Conservation (phyloP, 1,140 invertebrate genomes). For the Gonioctena quinquepunctata region DNA sequence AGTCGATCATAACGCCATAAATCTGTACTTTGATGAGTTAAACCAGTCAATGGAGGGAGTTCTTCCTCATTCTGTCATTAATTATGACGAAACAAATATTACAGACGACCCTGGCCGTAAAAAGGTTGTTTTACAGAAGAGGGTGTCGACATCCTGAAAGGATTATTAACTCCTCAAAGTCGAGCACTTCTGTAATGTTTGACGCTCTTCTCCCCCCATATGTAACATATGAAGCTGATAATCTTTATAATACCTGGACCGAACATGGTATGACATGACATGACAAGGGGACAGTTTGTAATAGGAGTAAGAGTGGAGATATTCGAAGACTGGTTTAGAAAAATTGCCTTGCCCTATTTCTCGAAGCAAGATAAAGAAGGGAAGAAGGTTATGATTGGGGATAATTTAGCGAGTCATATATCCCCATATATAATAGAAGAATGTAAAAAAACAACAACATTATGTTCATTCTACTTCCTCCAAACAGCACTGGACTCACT, state of each 20-base stretch:
- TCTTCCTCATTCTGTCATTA: constrained; percentile 5
- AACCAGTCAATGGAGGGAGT: not conserved
- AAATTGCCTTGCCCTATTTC: constrained; percentile 29
- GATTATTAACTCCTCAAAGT: constrained; percentile 45
- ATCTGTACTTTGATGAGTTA: constrained; percentile 4
- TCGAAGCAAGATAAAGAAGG: constrained; percentile 32
- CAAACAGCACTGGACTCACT: constrained; percentile 52
- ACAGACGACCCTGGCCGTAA: constrained; percentile 15
- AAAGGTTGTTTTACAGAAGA: constrained; percentile 37
- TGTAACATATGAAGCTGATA: constrained; percentile 42
- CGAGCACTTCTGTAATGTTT: constrained; percentile 45
- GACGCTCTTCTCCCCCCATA: constrained; percentile 38
- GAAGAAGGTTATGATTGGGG: constrained; percentile 48
- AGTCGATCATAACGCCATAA: constrained; percentile 3
- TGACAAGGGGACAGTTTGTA: constrained; percentile 35
- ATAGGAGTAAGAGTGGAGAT: constrained; percentile 34
- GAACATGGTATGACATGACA: no score
- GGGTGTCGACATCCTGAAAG: constrained; percentile 50
- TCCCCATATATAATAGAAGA: constrained; percentile 40
- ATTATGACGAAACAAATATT: constrained; percentile 14
- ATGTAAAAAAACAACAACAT: not conserved
- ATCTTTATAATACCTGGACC: constrained; percentile 41
- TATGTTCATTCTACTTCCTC: constrained; percentile 52
- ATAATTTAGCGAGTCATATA: constrained; percentile 54
- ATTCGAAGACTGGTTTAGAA: constrained; percentile 50